Conservation (phyloP, 1,140 invertebrate species). For the Megalonaias nervosa region DNA sequence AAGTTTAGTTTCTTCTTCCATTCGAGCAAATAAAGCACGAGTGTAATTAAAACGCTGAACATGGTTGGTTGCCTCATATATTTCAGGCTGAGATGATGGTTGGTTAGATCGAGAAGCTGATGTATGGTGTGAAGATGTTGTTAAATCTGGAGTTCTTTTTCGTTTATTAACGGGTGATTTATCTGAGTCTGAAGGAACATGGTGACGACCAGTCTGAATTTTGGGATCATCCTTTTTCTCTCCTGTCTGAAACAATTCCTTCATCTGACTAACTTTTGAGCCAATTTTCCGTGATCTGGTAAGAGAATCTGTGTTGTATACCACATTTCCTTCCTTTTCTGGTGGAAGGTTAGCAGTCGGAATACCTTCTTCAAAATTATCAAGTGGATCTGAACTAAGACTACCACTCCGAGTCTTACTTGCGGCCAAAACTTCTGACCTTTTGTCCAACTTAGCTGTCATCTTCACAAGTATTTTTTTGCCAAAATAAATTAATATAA, state of each 20-base stretch:
- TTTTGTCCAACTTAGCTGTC: too few relatives aligned
- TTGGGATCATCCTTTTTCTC: not conserved
- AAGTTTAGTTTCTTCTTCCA: constrained; percentile 75
- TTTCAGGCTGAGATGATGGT: constrained; percentile 32
- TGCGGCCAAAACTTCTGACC: constrained; percentile 39
- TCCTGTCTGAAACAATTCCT: constrained; percentile 50
- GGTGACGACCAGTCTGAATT: constrained; percentile 5
- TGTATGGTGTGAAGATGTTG: constrained; percentile 13
- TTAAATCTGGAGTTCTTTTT: not conserved
- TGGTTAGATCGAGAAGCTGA: not conserved
- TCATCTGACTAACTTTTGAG: constrained; percentile 52
- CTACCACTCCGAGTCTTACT: constrained; percentile 48
- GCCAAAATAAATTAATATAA: too few relatives aligned
- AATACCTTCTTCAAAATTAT: constrained; percentile 37
- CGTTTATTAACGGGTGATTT: constrained; percentile 1
- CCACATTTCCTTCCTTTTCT: too few relatives aligned
- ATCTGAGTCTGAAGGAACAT: constrained; percentile 7
- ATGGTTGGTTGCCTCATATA: constrained; percentile 45
- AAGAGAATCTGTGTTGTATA: constrained; percentile 9
- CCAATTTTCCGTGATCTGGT: constrained; percentile 26
- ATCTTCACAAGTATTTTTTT: too few relatives aligned
- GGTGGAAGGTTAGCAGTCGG: constrained; percentile 2
- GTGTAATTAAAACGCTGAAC: constrained; percentile 88
- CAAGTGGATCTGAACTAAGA: constrained; percentile 12
- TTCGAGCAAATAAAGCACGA: constrained; percentile 91